Conservation (phyloP, 1,140 invertebrate genomes). For the Babylonia areolata region DNA sequence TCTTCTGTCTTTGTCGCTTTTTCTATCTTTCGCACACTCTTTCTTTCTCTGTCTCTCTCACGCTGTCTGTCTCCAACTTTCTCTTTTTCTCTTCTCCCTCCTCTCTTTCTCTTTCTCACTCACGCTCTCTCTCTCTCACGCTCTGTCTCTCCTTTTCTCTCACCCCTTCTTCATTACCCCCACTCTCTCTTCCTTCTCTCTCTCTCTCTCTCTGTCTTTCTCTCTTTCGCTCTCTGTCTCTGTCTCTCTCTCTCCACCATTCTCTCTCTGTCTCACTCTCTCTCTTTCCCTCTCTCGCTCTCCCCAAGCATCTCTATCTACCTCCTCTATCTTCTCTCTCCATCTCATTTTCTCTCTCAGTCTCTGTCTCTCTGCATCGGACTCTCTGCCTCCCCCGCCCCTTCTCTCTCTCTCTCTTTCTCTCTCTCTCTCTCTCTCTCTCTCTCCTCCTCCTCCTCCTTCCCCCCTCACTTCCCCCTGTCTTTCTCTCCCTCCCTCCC, state of each 20-base stretch:
- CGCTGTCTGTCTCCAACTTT: background rate
- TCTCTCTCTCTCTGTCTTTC: background rate
- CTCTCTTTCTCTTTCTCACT: background rate
- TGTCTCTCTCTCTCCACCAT: background rate
- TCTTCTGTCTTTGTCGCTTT: background rate
- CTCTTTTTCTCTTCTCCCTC: background rate
- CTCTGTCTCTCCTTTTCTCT: background rate
- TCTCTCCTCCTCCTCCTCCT: background rate
- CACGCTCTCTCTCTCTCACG: background rate
- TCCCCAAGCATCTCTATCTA: too few relatives aligned
- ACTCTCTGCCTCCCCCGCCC: background rate
- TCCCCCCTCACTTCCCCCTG: background rate
- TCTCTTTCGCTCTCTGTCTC: slow-evolving; percentile 15
- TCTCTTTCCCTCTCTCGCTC: background rate
- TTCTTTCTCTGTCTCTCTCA: background rate
- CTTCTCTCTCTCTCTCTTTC: background rate
- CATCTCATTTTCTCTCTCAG: too few relatives aligned
- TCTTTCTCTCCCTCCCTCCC: background rate
- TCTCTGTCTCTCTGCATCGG: background rate
- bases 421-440: background rate
- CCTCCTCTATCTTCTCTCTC: too few relatives aligned
- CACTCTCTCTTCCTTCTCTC: background rate
- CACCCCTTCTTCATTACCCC: background rate
- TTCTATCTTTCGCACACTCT: background rate
- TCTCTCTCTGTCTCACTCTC: background rate